These are phyloP conservation scores for Muschampia plurimacula DNA, from an alignment of 2,888 invertebrate species.

Conservation along the genomic window DNA sequence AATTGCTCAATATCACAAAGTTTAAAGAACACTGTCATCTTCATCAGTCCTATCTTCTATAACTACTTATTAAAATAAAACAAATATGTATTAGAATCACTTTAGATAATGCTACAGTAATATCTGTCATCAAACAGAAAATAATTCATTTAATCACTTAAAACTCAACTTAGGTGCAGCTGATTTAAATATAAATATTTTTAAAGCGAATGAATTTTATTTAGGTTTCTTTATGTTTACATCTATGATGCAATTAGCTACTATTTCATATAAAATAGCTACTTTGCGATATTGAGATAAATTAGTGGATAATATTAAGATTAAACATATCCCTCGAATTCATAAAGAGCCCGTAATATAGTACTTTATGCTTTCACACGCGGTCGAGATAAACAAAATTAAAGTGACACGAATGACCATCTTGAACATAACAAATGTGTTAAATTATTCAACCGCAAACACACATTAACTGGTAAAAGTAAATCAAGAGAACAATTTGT, in stretches of 20 bases:
- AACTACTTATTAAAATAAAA: no score
- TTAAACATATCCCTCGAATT: slow-evolving; percentile 12
- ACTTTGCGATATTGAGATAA: not conserved
- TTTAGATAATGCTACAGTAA: no score
- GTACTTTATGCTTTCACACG: slow-evolving; percentile 10
- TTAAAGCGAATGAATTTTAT: not conserved
- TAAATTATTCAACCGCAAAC: slow-evolving; percentile 35
- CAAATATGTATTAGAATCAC: no score
- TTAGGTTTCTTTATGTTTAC: not conserved
- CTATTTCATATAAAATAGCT: not conserved
- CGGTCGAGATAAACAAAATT: slow-evolving; percentile 33
- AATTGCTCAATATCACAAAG: not conserved
- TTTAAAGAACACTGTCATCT: no score
- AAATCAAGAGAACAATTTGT: slow-evolving; percentile 31
- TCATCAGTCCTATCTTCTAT: no score
- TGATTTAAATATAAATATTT: not conserved
- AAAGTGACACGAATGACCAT: slow-evolving; percentile 30
- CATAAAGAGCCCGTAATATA: slow-evolving; percentile 11
- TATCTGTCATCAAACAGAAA: no score
- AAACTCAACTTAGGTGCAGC: not conserved
- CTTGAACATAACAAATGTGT: slow-evolving; percentile 33
- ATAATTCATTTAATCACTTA: no score
- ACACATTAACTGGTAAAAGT: slow-evolving; percentile 35
- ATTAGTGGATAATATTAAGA: slow-evolving; percentile 12
- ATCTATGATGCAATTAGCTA: not conserved